A percentile compares a stretch with the other conserved stretches of the same genome.
These are phyloP conservation scores for Ernsta delagoae DNA, from an alignment of 2,888 invertebrate genomes.

Conservation along the genomic window DNA sequence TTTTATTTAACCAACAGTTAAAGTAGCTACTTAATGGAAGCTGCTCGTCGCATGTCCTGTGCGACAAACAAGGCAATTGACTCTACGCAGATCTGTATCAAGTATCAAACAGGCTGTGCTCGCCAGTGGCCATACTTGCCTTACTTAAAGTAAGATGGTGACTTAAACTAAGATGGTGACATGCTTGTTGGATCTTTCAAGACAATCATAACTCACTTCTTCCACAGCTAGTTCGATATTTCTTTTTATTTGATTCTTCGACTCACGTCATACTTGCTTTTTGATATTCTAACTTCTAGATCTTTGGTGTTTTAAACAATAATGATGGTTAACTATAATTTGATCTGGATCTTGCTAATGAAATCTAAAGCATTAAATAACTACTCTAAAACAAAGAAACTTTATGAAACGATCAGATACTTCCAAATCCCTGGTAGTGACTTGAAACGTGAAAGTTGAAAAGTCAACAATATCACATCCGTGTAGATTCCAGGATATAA, in stretches of 20 bases:
- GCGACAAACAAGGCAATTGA: slow-evolving; percentile 79
- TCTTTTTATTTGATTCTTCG: background rate
- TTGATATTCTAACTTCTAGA: background rate
- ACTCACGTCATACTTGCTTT: background rate
- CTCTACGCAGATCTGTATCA: slow-evolving; percentile 62
- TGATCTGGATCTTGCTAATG: background rate
- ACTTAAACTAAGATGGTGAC: too few relatives aligned
- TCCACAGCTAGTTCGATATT: background rate
- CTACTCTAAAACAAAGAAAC: too few relatives aligned
- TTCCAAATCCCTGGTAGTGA: background rate
- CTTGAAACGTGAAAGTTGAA: background rate
- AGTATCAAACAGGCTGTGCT: slow-evolving; percentile 66
- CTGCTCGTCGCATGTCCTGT: slow-evolving; percentile 44
- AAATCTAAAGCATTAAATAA: background rate
- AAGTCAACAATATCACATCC: too few relatives aligned
- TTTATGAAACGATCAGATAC: too few relatives aligned
- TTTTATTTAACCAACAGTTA: too few relatives aligned
- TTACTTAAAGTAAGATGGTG: too few relatives aligned
- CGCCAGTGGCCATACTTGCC: slow-evolving; percentile 29
- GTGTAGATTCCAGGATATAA: slow-evolving; percentile 8
- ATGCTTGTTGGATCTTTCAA: too few relatives aligned
- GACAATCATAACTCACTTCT: too few relatives aligned
- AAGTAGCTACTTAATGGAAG: slow-evolving; percentile 3
- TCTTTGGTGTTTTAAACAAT: too few relatives aligned
- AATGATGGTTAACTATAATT: background rate